Evolutionary conservation across 2,888 invertebrate genomes (phyloP).

Genomic region (Meloe dianella): DNA sequence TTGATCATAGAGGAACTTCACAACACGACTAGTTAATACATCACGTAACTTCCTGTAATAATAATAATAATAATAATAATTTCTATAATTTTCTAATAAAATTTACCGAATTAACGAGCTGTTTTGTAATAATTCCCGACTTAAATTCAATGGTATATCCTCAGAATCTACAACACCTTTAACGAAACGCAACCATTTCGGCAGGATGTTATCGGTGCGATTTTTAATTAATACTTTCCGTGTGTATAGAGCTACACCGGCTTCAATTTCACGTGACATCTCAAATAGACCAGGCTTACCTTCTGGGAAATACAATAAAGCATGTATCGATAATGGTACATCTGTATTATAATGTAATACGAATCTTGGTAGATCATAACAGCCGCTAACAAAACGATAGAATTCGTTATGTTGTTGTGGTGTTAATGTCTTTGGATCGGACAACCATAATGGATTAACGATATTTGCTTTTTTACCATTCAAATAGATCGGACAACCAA

Average conservation of each 20-base stretch:
- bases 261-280: slow-evolving; percentile 82
- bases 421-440: slow-evolving; percentile 87
- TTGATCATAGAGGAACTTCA: slow-evolving; percentile 86
- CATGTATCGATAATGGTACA: slow-evolving; percentile 88
- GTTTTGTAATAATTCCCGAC: slow-evolving; percentile 94
- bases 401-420: slow-evolving; percentile 90
- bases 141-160: slow-evolving; percentile 96
- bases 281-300: slow-evolving; percentile 83
- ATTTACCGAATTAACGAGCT: slow-evolving; percentile 83
- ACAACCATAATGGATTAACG: slow-evolving; percentile 90
- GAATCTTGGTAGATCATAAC: slow-evolving; percentile 88
- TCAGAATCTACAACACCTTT: slow-evolving; percentile 99
- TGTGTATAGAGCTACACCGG: slow-evolving; percentile 89
- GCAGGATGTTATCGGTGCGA: slow-evolving; percentile 87
- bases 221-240: slow-evolving; percentile 92
- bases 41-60: slow-evolving; percentile 76
- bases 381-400: slow-evolving; percentile 86
- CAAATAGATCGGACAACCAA: slow-evolving; percentile 89
- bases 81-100: slow-evolving; percentile 16
- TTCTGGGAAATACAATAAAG: slow-evolving; percentile 92
- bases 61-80: neutral
- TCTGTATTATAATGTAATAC: slow-evolving; percentile 92
- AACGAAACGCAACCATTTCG: slow-evolving; percentile 94
- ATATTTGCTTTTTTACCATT: slow-evolving; percentile 90
- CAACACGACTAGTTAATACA: slow-evolving; percentile 81